Conservation (phyloP, 92 coral and sea anemone species). For the Parazoanthus atlanticus region DNA sequence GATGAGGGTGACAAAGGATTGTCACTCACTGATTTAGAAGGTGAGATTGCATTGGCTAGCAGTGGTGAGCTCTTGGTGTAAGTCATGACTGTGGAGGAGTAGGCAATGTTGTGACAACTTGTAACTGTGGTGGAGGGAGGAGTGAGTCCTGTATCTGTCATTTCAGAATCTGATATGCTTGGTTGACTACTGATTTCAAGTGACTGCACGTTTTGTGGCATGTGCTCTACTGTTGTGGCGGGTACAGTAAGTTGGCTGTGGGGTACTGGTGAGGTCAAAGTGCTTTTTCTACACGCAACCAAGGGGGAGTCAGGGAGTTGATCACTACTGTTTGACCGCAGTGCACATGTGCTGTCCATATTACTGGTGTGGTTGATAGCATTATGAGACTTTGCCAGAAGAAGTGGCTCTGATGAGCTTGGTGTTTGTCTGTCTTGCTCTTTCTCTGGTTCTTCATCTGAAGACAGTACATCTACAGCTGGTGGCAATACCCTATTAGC, state of each 20-base stretch:
- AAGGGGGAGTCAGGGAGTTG: not conserved
- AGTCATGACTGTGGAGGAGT: not conserved
- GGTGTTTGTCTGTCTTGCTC: not conserved
- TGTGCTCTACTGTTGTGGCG: not conserved
- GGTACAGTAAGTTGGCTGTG: not conserved
- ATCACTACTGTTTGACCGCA: not conserved
- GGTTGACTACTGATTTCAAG: not conserved
- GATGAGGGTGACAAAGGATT: not conserved
- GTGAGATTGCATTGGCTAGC: not conserved
- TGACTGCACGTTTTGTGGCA: not conserved
- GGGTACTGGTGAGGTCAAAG: not conserved
- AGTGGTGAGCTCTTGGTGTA: not conserved
- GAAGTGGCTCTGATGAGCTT: not conserved
- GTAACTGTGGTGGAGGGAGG: slow-evolving; percentile 18
- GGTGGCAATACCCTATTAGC: slow-evolving; percentile 14
- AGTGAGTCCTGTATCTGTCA: not conserved
- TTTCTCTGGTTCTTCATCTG: slow-evolving; percentile 14
- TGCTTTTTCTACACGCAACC: not conserved
- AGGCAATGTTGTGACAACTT: not conserved
- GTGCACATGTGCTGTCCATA: not conserved
- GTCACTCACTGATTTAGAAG: not conserved
- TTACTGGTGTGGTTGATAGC: not conserved
- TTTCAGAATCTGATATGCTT: not conserved
- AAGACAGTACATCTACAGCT: slow-evolving; percentile 9
- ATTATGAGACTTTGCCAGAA: not conserved